Percentiles rank a stretch among this genome's conserved stretches.
Evolutionary conservation across 2,113 vertebrate species (phyloP).

Genomic region (Amia ocellicauda): DNA sequence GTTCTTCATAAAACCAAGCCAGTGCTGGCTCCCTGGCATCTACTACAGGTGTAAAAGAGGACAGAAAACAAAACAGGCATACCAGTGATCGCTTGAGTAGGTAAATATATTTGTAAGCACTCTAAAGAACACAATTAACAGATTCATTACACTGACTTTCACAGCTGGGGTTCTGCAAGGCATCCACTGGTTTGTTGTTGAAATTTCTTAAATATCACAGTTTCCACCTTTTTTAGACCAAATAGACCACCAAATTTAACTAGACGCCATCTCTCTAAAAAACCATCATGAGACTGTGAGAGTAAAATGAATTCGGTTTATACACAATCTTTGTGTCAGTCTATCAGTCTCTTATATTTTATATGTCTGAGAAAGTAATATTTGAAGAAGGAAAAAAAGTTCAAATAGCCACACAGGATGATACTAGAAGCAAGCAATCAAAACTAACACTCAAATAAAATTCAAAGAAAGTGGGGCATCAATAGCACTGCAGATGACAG

Average conservation of each 20-base stretch:
- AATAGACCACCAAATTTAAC: too few relatives aligned
- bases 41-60: neutral
- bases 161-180: too few relatives aligned
- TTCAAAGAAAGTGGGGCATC: neutral
- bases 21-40: neutral
- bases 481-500: neutral
- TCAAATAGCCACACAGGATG: too few relatives aligned
- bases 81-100: neutral
- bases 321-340: neutral
- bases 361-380: neutral
- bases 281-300: too few relatives aligned
- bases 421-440: too few relatives aligned
- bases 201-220: too few relatives aligned
- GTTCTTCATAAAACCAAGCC: neutral
- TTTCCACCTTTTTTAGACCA: too few relatives aligned
- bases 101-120: too few relatives aligned
- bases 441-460: neutral
- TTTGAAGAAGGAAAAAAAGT: neutral
- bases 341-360: neutral
- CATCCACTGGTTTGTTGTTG: too few relatives aligned
- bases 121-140: neutral
- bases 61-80: neutral
- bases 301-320: too few relatives aligned
- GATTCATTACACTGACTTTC: neutral
- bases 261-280: too few relatives aligned